Evolutionary conservation across 2,797 vertebrate genomes (phyloP), one percentile per base, ranked within the genome.

Genomic region (Helicolenus hilgendorfi): DNA sequence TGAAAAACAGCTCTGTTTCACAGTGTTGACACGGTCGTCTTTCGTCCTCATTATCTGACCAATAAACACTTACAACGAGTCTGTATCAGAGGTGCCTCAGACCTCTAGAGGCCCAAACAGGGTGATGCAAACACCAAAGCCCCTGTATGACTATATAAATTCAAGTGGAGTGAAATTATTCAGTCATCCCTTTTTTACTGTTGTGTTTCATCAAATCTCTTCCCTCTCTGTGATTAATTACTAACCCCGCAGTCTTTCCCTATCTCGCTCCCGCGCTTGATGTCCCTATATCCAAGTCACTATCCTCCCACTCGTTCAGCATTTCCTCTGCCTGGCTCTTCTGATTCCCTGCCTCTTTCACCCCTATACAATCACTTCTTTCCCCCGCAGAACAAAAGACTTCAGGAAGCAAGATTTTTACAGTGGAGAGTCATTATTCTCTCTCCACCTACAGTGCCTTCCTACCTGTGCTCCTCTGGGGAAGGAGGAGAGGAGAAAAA

Each of bases 401-500:
- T 93, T 89, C 77, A 82, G n/a, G 63, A 87, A 62, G 81, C 79
- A 45, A 75, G 36, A 77, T 60, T 79, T 90, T 81, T 72, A 89
- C 63, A 56, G 65, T 31, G 20, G 55, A 87, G 75, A 84, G 85
- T 92, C 91, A 92, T 95, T 92, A 90, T 78, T 88, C 76, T 59
- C 58, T 84, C 79, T 91, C 89, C 86, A 79, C 83, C 81, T 86
- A 78, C 85, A 80, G 68, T 35, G 38, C 65, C 65, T 35, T 89
- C 80, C 89, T 89, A 94, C 91, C 89, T 95, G 88, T 72, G 74
- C 74, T 87, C 84, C 88, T 89, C 63, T 79, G 79, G 90, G 87
- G 71, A 41, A 59, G 60, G 6, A 24, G 59, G 49, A 9, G 20
- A 18, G n/a, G 11, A 29, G 15, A 1, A 20, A 87, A 77, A 5